Conservation (phyloP, 1,140 invertebrate species). For the Drosophila lacteicornis region DNA sequence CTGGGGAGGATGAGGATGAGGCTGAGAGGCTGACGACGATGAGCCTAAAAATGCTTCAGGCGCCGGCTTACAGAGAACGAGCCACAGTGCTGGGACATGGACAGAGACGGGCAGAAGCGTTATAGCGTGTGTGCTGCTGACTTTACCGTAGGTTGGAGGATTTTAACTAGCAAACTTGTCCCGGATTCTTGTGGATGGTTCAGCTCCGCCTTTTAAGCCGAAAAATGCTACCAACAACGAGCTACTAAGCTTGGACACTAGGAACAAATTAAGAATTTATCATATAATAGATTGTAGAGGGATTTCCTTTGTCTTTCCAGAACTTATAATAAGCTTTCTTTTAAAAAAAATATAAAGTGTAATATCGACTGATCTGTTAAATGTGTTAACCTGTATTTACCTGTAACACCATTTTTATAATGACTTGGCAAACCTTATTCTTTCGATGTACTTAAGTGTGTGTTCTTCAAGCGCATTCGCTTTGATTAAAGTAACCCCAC, state of each 20-base stretch:
- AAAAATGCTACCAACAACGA: slow-evolving; percentile 25
- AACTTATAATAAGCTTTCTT: background rate
- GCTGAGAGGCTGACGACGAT: slow-evolving; percentile 27
- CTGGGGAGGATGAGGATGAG: slow-evolving; percentile 9
- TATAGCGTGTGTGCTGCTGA: background rate
- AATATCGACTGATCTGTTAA: background rate
- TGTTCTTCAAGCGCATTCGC: slow-evolving; percentile 27
- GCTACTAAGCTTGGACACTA: slow-evolving; percentile 5
- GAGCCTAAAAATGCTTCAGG: slow-evolving; percentile 46
- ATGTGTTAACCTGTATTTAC: background rate
- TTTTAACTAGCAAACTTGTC: slow-evolving; percentile 19
- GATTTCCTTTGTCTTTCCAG: background rate
- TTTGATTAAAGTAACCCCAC: slow-evolving; percentile 65
- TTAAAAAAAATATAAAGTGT: no score
- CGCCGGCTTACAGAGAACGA: slow-evolving; percentile 34
- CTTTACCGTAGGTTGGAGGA: background rate
- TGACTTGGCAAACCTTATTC: slow-evolving; percentile 13
- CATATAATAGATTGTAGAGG: no score
- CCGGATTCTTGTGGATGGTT: slow-evolving; percentile 4
- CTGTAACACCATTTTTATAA: background rate
- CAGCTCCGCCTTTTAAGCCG: slow-evolving; percentile 13
- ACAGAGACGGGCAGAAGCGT: background rate
- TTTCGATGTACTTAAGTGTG: slow-evolving; percentile 18
- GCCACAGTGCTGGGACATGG: background rate
- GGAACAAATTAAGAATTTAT: background rate